Conservation (phyloP, 1,140 invertebrate species). For the Meloidogyne floridensis region DNA sequence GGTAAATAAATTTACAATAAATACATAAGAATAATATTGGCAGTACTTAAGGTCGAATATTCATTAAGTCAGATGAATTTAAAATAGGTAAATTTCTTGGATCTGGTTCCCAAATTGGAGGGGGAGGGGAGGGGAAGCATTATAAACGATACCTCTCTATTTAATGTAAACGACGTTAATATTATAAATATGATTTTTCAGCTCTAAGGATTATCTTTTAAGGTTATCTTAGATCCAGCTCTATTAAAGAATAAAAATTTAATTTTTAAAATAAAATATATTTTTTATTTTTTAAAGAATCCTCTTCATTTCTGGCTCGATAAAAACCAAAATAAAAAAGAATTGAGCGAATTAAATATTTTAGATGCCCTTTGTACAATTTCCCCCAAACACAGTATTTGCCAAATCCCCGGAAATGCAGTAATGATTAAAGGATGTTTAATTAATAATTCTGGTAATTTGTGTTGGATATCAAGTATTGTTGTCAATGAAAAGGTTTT, state of each 20-base stretch:
- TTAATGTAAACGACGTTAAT: too few relatives aligned
- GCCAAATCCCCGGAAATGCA: slow-evolving; percentile 16
- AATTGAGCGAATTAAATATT: slow-evolving; percentile 40
- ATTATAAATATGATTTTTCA: too few relatives aligned
- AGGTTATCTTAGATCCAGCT: too few relatives aligned
- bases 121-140: too few relatives aligned
- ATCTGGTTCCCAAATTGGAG: too few relatives aligned
- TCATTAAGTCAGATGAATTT: too few relatives aligned
- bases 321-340: slow-evolving; percentile 33
- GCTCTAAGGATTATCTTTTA: too few relatives aligned
- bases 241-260: too few relatives aligned
- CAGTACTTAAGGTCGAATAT: not conserved
- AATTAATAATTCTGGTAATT: slow-evolving; percentile 26
- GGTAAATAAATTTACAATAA: not conserved
- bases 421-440: slow-evolving; percentile 16
- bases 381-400: slow-evolving; percentile 34
- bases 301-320: slow-evolving; percentile 48
- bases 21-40: not conserved
- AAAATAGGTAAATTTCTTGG: too few relatives aligned
- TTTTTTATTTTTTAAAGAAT: not conserved
- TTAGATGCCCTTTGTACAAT: slow-evolving; percentile 37
- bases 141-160: too few relatives aligned
- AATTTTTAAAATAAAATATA: not conserved
- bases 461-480: slow-evolving; percentile 53
- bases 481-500: slow-evolving; percentile 37